phyloP scores from a whole-genome alignment of 1,140 invertebrate genomes.

The Hylaeus anthracinus region DNA sequence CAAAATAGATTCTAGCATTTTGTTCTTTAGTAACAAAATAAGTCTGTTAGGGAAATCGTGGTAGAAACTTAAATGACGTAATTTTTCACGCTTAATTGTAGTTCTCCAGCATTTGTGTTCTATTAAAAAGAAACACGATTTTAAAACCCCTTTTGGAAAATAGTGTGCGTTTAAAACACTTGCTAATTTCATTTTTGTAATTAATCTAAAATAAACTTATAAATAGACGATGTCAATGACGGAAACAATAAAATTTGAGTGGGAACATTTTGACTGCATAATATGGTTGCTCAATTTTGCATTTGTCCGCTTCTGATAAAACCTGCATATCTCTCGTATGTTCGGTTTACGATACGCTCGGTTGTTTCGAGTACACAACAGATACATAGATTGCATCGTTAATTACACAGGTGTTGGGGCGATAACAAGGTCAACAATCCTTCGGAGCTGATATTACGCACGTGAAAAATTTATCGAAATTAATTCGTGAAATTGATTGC shows the following conservation, averaged over 20 bases:
- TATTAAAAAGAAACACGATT: too few relatives aligned
- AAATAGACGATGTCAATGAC: neutral
- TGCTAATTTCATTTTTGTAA: neutral
- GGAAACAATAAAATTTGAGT: too few relatives aligned
- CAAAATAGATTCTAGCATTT: too few relatives aligned
- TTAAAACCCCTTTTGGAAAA: too few relatives aligned
- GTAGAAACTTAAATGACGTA: too few relatives aligned
- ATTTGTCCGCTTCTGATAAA: conserved; percentile 5
- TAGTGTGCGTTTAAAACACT: too few relatives aligned
- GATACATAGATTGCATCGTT: conserved; percentile 44
- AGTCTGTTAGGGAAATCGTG: too few relatives aligned
- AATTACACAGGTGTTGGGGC: conserved; percentile 23
- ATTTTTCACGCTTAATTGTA: too few relatives aligned
- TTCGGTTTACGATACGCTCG: neutral
- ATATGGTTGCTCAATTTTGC: conserved; percentile 12
- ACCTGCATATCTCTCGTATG: conserved; percentile 32
- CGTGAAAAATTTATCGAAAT: too few relatives aligned
- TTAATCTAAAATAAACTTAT: neutral
- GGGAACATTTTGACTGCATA: neutral
- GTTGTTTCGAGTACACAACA: conserved; percentile 2
- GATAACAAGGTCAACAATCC: conserved; percentile 38
- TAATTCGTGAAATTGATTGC: neutral
- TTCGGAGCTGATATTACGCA: too few relatives aligned
- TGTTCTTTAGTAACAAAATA: too few relatives aligned
- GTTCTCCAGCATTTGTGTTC: too few relatives aligned